Percentiles rank a stretch among this genome's conserved stretches.
These are phyloP conservation scores for Oscheius sp. DNA, from an alignment of 2,888 invertebrate species.

Conservation along the genomic window DNA sequence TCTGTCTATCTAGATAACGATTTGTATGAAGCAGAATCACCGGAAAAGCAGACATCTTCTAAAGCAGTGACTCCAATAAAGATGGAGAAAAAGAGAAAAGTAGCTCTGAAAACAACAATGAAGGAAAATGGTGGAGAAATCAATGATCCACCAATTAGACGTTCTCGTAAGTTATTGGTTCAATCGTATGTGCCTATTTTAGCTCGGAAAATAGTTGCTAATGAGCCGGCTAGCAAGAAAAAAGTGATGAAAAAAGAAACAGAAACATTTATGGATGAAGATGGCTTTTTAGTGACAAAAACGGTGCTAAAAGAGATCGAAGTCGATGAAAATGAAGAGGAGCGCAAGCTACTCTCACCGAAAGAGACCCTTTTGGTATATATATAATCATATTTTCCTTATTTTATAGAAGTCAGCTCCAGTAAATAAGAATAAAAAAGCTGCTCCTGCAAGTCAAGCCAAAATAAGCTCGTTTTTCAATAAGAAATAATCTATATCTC, in stretches of 20 bases:
- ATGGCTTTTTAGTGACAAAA: constrained; percentile 27
- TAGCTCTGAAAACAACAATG: not conserved
- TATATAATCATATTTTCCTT: not conserved
- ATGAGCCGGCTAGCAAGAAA: constrained; percentile 10
- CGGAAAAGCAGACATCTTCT: not conserved
- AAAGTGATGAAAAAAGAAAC: not conserved
- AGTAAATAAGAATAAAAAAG: constrained; percentile 1
- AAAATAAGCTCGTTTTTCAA: constrained; percentile 33
- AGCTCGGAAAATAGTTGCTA: constrained; percentile 7
- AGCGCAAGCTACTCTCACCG: no score
- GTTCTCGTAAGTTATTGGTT: constrained; percentile 12
- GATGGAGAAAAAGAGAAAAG: constrained; percentile 15
- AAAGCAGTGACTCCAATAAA: not conserved
- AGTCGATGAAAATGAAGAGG: constrained; percentile 18
- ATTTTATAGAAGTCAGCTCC: not conserved
- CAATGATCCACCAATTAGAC: not conserved
- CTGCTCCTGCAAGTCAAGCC: constrained; percentile 26
- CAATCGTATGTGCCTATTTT: not conserved
- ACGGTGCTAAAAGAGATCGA: constrained; percentile 19
- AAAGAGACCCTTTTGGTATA: not conserved
- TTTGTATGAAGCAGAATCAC: constrained; percentile 17
- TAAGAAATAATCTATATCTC: constrained; percentile 5
- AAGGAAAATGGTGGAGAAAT: not conserved
- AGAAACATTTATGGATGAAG: constrained; percentile 22
- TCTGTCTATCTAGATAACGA: not conserved